Conservation (phyloP, 2,888 invertebrate species). For the Leucophenga maculata region DNA sequence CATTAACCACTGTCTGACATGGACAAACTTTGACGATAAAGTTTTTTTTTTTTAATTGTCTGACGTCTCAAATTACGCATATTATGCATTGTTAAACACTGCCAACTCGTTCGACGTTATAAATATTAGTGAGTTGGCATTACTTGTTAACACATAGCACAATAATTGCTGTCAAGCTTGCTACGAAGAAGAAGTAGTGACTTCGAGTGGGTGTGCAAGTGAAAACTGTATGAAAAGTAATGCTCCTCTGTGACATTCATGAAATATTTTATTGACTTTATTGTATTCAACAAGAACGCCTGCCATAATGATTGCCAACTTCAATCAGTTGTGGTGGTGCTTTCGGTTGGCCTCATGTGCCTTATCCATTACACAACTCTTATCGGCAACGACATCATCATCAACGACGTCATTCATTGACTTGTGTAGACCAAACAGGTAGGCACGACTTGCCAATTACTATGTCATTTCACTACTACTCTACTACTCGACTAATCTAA, state of each 20-base stretch:
- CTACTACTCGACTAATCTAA: not conserved
- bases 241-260: not conserved
- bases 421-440: not conserved
- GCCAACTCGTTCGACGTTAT: not conserved
- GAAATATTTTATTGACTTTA: not conserved
- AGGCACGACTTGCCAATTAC: not conserved
- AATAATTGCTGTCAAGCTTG: constrained; percentile 7
- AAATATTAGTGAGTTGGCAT: not conserved
- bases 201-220: too few species aligned
- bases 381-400: constrained; percentile 3
- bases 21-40: constrained; percentile 12
- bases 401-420: too few species aligned
- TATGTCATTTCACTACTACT: not conserved
- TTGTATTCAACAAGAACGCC: not conserved
- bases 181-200: not conserved
- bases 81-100: not conserved
- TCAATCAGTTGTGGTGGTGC: not conserved
- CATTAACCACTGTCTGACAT: constrained; percentile 6
- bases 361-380: constrained; percentile 4
- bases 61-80: constrained; percentile 8
- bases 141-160: constrained; percentile 7
- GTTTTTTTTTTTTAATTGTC: constrained; percentile 11
- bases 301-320: not conserved
- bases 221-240: not conserved
- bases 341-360: not conserved